A percentile compares a stretch with the other conserved stretches of the same genome.
Evolutionary conservation across 2,888 invertebrate species (phyloP).

Genomic region (Synanthedon myopaeformis): DNA sequence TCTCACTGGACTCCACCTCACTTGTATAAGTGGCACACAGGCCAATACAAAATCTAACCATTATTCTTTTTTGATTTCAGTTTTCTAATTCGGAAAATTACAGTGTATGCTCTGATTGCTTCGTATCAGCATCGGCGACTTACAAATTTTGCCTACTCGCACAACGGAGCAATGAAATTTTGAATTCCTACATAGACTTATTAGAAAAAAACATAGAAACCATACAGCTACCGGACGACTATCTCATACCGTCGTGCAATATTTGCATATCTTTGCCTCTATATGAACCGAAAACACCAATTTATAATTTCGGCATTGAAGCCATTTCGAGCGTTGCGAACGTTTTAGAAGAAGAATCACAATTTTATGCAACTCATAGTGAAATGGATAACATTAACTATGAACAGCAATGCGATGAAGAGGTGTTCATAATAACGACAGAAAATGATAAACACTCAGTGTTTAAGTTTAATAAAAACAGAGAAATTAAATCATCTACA

Average conservation of each 20-base stretch:
- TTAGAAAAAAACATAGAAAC: slow-evolving; percentile 24
- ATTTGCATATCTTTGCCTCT: slow-evolving; percentile 37
- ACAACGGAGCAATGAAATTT: slow-evolving; percentile 31
- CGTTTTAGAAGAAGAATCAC: slow-evolving; percentile 16
- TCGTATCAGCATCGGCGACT: slow-evolving; percentile 31
- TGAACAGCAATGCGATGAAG: slow-evolving; percentile 15
- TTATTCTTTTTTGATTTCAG: slow-evolving; percentile 20
- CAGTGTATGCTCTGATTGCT: slow-evolving; percentile 43
- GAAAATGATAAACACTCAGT: slow-evolving; percentile 16
- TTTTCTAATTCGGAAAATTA: slow-evolving; percentile 27
- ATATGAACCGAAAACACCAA: slow-evolving; percentile 13
- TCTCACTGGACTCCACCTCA: too few relatives aligned
- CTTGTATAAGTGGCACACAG: too few relatives aligned
- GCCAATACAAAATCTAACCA: too few relatives aligned
- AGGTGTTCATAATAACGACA: slow-evolving; percentile 29
- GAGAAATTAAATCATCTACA: neutral
- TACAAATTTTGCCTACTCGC: slow-evolving; percentile 41
- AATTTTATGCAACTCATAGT: too few relatives aligned
- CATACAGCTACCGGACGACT: slow-evolving; percentile 20
- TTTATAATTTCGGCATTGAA: slow-evolving; percentile 16
- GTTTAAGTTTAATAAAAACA: neutral
- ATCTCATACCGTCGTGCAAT: slow-evolving; percentile 12
- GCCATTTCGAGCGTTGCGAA: slow-evolving; percentile 5
- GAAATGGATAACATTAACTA: neutral
- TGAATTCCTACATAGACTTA: slow-evolving; percentile 34